phyloP scores from a whole-genome alignment of 2,113 vertebrate genomes.

The Atherinomorus stipes region DNA sequence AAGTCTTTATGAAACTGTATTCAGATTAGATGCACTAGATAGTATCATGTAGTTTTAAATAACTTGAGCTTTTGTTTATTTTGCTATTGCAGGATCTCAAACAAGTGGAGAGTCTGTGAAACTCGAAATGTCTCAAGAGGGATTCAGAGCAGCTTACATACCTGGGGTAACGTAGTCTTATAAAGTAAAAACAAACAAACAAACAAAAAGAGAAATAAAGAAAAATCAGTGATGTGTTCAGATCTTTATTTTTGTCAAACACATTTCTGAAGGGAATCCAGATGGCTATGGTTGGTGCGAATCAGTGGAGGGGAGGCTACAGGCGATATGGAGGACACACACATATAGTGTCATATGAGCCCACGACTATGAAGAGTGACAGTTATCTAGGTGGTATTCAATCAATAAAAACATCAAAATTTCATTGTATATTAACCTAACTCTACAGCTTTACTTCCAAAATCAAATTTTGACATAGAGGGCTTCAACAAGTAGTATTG shows the following conservation, averaged over 20 bases:
- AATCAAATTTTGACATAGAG: background rate
- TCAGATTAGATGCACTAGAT: no score
- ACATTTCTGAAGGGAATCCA: conserved; percentile 39
- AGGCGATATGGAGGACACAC: background rate
- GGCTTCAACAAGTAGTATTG: background rate
- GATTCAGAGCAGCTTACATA: conserved; percentile 68
- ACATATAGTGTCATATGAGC: background rate
- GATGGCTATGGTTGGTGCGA: conserved; percentile 73
- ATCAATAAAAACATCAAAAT: no score
- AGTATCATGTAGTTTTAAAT: background rate
- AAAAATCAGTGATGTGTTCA: background rate
- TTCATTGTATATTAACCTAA: no score
- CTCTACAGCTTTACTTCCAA: no score
- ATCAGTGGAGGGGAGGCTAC: conserved; percentile 78
- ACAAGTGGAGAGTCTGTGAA: conserved; percentile 62
- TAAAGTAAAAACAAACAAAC: no score
- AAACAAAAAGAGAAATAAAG: no score
- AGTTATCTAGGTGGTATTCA: conserved; percentile 83
- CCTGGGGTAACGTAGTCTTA: conserved; percentile 61
- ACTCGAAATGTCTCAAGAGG: conserved; percentile 80
- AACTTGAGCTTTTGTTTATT: background rate
- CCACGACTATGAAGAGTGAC: background rate
- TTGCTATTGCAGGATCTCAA: conserved; percentile 68
- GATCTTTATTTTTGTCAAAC: background rate
- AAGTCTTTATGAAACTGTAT: background rate